Evolutionary conservation across 2,888 invertebrate species (phyloP), one percentile per base, ranked within the genome.

Genomic region (Timandra comae): DNA sequence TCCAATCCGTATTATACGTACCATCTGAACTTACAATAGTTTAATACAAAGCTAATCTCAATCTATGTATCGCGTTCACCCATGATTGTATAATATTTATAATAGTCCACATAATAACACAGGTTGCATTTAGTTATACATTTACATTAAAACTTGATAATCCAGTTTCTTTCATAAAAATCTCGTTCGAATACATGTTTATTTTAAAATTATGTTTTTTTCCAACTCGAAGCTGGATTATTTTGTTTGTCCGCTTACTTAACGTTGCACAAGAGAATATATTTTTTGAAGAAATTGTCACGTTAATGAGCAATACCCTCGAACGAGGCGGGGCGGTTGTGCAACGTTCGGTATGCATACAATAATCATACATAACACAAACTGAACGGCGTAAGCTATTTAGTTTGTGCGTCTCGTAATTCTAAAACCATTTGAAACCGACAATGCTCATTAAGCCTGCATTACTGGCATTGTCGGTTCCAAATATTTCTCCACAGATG

Each of bases 401-500:
- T 27, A 33, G 30, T 27, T 44, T 41, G 38, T 38, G 32, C 36
- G 37, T 39, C 51, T 45, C 40, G 43, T 38, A 33, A 38, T 26
- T 31, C 37, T 29, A 36, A 34, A n/a, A 38, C 48, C 33, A 44
- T 29, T 45, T 33, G 57, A 42, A 43, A 38, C 46, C 46, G 38
- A 52, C 52, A 46, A 52, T 55, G 49, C 33, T 36, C 29, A 35
- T 43, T 35, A 39, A 10, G 25, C 30, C 36, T 35, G 37, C 41
- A 43, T 33, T 38, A 35, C 33, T 21, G 37, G 34, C 48, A 50
- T 59, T 59, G 63, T 63, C 62, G 52, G 57, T 63, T 64, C 56
- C 63, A 49, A 44, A 46, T 30, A 50, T 63, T 64, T 63, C 54
- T 70, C 49, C 63, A 61, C 75, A 74, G 74, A 49, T 55, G 52